Conservation (phyloP, 2,888 invertebrate species). For the Agrilus biguttatus region DNA sequence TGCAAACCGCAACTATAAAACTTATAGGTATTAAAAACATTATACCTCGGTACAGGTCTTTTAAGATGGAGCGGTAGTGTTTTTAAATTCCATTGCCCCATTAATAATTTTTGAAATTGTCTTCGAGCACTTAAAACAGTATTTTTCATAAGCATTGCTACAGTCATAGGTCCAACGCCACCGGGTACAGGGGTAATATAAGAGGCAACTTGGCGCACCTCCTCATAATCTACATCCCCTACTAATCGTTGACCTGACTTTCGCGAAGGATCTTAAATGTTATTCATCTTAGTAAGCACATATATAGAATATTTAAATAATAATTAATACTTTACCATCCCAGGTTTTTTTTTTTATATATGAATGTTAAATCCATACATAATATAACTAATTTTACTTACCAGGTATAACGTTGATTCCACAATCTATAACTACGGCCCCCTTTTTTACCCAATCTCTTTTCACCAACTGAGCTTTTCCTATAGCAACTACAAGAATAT, state of each 20-base stretch:
- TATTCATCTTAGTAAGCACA: background rate
- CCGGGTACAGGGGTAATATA: conserved; percentile 91
- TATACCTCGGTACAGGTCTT: conserved; percentile 73
- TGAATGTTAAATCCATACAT: background rate
- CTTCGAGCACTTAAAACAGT: conserved; percentile 73
- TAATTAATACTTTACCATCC: no score
- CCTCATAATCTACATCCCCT: conserved; percentile 87
- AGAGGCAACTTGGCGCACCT: conserved; percentile 66
- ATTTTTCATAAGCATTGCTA: conserved; percentile 94
- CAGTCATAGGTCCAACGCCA: conserved; percentile 99
- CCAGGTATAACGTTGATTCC: conserved; percentile 90
- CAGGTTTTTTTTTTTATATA: no score
- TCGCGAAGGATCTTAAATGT: conserved; percentile 51
- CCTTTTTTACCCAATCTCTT: conserved; percentile 93
- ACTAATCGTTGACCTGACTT: conserved; percentile 70
- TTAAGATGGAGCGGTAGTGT: conserved; percentile 48
- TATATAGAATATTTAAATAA: no score
- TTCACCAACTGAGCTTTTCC: conserved; percentile 82
- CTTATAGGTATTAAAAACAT: conserved; percentile 5
- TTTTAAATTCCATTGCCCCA: conserved; percentile 54
- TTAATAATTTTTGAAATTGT: conserved; percentile 41
- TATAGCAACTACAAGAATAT: conserved; percentile 93
- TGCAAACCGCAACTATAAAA: background rate
- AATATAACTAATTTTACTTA: conserved; percentile 22
- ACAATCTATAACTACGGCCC: conserved; percentile 96